Conservation (phyloP, 2,888 invertebrate species). For the Sarcophaga variegata region DNA sequence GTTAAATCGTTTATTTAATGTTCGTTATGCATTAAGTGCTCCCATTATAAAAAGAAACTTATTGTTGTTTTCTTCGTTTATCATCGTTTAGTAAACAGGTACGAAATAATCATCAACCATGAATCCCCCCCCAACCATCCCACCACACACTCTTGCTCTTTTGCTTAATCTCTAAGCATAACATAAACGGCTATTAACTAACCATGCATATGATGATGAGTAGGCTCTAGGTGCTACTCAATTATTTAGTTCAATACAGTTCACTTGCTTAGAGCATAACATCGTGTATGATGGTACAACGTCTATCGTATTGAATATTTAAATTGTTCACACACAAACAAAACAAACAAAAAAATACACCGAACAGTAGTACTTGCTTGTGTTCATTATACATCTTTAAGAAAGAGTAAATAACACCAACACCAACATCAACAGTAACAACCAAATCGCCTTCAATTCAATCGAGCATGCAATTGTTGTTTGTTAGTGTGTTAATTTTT, state of each 20-base stretch:
- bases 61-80: slow-evolving; percentile 67
- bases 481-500: slow-evolving; percentile 65
- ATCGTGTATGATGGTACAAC: background rate
- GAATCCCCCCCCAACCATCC: background rate
- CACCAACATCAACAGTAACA: slow-evolving; percentile 17
- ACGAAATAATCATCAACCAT: slow-evolving; percentile 62
- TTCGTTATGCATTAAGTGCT: background rate
- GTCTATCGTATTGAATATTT: background rate
- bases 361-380: background rate
- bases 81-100: slow-evolving; percentile 75
- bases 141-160: background rate
- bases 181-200: background rate
- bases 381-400: background rate
- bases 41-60: background rate
- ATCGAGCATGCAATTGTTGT: slow-evolving; percentile 64
- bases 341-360: background rate
- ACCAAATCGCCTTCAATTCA: slow-evolving; percentile 65
- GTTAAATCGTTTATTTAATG: background rate
- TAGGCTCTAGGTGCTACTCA: background rate
- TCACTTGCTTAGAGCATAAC: background rate
- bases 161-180: background rate
- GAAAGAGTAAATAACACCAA: background rate
- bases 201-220: background rate
- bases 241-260: background rate
- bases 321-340: background rate